A percentile compares a stretch with the other conserved stretches of the same genome.
phyloP scores from a whole-genome alignment of 1,140 invertebrate genomes.

The Rhyzopertha dominica region DNA sequence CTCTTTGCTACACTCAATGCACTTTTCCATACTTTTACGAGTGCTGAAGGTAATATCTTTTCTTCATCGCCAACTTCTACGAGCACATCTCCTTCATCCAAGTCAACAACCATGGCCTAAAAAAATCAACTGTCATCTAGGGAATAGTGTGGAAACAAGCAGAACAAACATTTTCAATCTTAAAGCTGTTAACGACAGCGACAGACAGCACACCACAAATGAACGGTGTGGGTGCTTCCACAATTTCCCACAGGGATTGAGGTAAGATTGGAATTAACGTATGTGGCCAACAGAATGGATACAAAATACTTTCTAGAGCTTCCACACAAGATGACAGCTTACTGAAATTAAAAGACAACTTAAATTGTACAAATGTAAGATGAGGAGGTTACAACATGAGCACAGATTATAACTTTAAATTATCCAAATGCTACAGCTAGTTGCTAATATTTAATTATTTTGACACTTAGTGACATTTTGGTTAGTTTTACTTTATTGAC shows the following conservation, averaged over 20 bases:
- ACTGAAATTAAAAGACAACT: conserved; percentile 48
- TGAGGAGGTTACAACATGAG: conserved; percentile 1
- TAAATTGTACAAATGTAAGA: conserved; percentile 16
- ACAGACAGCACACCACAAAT: conserved; percentile 63
- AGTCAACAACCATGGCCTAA: conserved; percentile 61
- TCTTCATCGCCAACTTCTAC: conserved; percentile 58
- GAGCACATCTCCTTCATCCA: conserved; percentile 55
- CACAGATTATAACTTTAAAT: conserved; percentile 16
- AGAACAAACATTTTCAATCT: conserved; percentile 45
- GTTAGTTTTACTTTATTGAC: too few relatives aligned
- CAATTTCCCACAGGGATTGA: conserved; percentile 60
- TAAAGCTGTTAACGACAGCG: conserved; percentile 45
- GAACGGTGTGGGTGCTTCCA: conserved; percentile 69
- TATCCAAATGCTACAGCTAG: conserved; percentile 2
- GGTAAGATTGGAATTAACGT: conserved; percentile 73
- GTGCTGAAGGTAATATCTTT: conserved; percentile 56
- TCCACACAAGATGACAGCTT: conserved; percentile 67
- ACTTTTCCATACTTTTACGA: conserved; percentile 54
- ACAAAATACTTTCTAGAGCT: conserved; percentile 67
- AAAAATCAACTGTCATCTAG: conserved; percentile 16
- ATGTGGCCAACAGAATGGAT: conserved; percentile 78
- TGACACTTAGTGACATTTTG: too few relatives aligned
- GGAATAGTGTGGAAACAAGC: conserved; percentile 1
- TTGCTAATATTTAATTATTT: conserved; percentile 16
- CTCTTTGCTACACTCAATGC: conserved; percentile 32